Conservation (phyloP, 2,113 vertebrate genomes). For the Pan troglodytes region NHGRI_mPanTro3-v2.1_pri NC_072415.2:85085501-85086000, state of each 20-base stretch:
- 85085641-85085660: slow-evolving; percentile 44
- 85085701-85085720: neutral
- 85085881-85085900: slow-evolving; percentile 53
- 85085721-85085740: neutral
- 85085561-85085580: slow-evolving; percentile 59
- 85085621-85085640: slow-evolving; percentile 52
- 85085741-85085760: accelerated
- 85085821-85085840: neutral
- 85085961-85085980: neutral
- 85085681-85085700: neutral
- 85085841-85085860: neutral
- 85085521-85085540: slow-evolving; percentile 60
- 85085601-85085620: slow-evolving; percentile 52
- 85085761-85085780: slow-evolving; percentile 35
- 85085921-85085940: slow-evolving; percentile 10
- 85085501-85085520: slow-evolving; percentile 58
- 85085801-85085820: neutral
- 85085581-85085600: slow-evolving; percentile 62
- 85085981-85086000: neutral
- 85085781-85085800: neutral
- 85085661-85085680: slow-evolving; percentile 31
- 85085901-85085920: neutral
- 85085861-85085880: slow-evolving; percentile 12
- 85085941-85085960: neutral
- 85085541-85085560: slow-evolving; percentile 65